Evolutionary conservation across 2,113 vertebrate species (phyloP).

Genomic region (Nematolebias whitei): DNA sequence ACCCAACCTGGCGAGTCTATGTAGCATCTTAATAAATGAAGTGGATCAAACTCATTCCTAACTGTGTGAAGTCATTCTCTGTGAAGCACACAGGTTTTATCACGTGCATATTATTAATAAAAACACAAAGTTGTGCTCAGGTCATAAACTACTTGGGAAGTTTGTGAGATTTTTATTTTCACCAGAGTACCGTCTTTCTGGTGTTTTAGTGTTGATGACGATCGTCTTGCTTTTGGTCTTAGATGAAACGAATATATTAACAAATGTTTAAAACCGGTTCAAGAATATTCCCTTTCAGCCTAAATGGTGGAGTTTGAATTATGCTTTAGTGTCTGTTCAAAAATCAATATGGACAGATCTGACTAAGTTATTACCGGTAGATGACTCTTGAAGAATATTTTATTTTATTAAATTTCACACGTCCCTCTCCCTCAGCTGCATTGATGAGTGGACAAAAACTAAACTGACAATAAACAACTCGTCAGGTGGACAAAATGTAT

Average conservation of each 20-base stretch:
- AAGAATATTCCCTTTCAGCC: no score
- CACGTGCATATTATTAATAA: background rate
- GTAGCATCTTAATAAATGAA: constrained; percentile 94
- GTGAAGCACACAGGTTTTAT: constrained; percentile 1
- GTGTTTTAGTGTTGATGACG: background rate
- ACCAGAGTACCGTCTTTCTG: background rate
- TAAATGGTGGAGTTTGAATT: no score
- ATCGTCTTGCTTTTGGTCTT: background rate
- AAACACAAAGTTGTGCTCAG: background rate
- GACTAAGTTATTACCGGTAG: no score
- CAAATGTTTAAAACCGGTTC: background rate
- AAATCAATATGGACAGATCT: no score
- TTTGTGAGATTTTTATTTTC: background rate
- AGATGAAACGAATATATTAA: background rate
- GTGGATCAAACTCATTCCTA: constrained; percentile 88
- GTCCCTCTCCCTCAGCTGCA: no score
- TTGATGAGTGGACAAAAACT: no score
- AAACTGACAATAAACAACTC: no score
- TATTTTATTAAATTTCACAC: no score
- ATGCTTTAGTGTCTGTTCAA: no score
- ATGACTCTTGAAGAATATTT: no score
- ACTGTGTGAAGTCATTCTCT: constrained; percentile 75
- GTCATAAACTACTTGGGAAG: background rate
- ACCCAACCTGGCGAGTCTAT: constrained; percentile 91
- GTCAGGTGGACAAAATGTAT: no score